These are phyloP conservation scores for Ridgeia piscesae DNA, from an alignment of 1,140 invertebrate species.

Conservation along the genomic window DNA sequence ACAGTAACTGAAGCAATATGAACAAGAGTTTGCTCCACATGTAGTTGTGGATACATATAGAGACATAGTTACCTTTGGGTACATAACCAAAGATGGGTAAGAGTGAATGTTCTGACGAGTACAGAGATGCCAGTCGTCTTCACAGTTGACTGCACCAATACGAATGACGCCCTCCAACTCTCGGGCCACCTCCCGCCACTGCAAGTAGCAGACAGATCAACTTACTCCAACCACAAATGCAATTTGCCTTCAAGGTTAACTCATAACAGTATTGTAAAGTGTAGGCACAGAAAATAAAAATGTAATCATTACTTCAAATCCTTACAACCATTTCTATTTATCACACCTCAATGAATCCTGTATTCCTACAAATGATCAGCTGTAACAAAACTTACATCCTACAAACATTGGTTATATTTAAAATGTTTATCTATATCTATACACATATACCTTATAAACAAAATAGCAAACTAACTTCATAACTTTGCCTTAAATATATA, in stretches of 20 bases:
- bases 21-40: background rate
- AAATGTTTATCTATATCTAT: too few species aligned
- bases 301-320: background rate
- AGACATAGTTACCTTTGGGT: slow-evolving; percentile 54
- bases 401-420: background rate
- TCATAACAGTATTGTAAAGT: background rate
- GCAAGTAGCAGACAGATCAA: slow-evolving; percentile 30
- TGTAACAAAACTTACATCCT: background rate
- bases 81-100: slow-evolving; percentile 73
- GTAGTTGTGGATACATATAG: background rate
- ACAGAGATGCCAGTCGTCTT: slow-evolving; percentile 74
- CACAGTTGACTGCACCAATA: slow-evolving; percentile 80
- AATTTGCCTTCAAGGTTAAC: background rate
- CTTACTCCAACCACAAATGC: background rate
- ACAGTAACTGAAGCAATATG: background rate
- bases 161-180: slow-evolving; percentile 71
- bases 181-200: slow-evolving; percentile 78
- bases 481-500: background rate
- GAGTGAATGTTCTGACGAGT: slow-evolving; percentile 66
- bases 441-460: background rate
- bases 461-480: background rate
- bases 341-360: background rate
- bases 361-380: background rate
- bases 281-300: background rate
- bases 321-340: background rate